These are phyloP conservation scores for Nylanderia fulva DNA, from an alignment of 1,140 invertebrate species.

Conservation along the genomic window DNA sequence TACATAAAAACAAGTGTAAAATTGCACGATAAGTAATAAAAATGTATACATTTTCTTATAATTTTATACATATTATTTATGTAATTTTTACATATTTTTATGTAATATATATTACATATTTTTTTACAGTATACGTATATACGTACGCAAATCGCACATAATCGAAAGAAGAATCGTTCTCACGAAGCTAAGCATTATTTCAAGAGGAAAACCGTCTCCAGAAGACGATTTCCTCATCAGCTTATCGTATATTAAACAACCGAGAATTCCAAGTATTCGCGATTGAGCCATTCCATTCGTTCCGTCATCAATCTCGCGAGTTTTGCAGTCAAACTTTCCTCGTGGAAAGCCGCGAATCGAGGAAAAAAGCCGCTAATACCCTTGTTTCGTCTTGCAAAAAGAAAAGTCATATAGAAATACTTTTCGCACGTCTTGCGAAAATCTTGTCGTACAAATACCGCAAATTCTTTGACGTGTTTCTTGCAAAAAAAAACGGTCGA, in stretches of 20 bases:
- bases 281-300: neutral
- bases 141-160: neutral
- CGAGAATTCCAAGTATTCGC: neutral
- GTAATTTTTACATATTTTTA: too few relatives aligned
- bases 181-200: neutral
- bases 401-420: neutral
- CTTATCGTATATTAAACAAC: neutral
- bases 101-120: too few relatives aligned
- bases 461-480: neutral
- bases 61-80: too few relatives aligned
- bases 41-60: too few relatives aligned
- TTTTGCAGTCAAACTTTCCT: conserved; percentile 3
- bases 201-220: neutral
- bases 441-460: neutral
- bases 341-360: neutral
- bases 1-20: too few relatives aligned
- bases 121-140: neutral
- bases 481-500: neutral
- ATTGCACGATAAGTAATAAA: too few relatives aligned
- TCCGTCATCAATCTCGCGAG: neutral
- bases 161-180: neutral
- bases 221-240: neutral
- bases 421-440: neutral
- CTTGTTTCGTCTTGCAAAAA: neutral
- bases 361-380: neutral